A percentile compares a stretch with the other conserved stretches of the same genome.
Conservation (phyloP, 2,113 vertebrate species). For the Dasypus novemcinctus region DNA sequence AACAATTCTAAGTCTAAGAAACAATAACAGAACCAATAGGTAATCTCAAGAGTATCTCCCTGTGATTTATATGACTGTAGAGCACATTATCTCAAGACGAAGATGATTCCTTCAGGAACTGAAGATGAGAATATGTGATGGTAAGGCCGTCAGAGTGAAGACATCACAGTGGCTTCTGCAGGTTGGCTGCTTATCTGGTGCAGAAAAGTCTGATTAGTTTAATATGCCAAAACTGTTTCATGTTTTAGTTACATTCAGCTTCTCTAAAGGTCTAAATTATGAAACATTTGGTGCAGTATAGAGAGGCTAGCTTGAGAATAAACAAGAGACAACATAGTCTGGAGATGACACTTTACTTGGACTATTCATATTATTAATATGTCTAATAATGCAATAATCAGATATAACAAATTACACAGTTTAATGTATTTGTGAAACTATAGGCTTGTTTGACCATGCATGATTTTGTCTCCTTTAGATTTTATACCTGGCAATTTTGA, state of each 20-base stretch:
- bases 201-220: conserved; percentile 47
- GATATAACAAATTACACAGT: conserved; percentile 28
- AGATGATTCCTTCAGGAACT: not conserved
- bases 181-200: not conserved
- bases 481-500: conserved; percentile 24
- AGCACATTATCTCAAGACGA: not conserved
- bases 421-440: conserved; percentile 44
- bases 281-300: conserved; percentile 51
- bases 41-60: not conserved
- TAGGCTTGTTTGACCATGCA: not conserved
- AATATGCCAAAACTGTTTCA: conserved; percentile 53
- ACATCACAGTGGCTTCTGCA: fast-evolving
- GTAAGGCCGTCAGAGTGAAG: not conserved
- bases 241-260: conserved; percentile 37
- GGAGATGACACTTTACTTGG: conserved; percentile 5
- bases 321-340: conserved; percentile 47
- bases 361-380: conserved; percentile 58
- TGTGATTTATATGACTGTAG: not conserved
- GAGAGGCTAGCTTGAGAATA: conserved; percentile 29
- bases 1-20: not conserved
- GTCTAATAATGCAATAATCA: conserved; percentile 58
- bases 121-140: not conserved
- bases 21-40: not conserved
- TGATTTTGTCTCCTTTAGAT: not conserved
- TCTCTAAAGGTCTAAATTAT: conserved; percentile 48